phyloP scores from a whole-genome alignment of 2,888 invertebrate species.

The Tuberolachnus salignus region DNA sequence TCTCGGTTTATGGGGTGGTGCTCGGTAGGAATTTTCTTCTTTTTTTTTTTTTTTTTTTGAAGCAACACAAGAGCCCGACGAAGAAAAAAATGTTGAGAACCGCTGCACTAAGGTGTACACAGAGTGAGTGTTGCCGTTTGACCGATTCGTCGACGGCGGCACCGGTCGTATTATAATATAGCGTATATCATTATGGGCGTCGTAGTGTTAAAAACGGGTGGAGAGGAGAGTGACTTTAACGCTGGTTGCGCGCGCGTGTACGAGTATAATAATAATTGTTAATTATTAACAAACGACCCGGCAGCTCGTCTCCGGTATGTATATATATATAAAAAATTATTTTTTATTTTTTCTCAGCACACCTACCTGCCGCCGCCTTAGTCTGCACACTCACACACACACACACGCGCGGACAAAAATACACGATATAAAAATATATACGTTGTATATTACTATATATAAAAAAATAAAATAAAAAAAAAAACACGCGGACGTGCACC shows the following conservation, averaged over 20 bases:
- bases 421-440: background rate
- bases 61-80: no score
- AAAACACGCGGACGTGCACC: background rate
- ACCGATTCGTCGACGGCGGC: constrained; percentile 6
- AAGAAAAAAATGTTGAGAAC: no score
- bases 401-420: background rate
- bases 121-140: background rate
- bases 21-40: no score
- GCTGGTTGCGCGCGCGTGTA: constrained; percentile 11
- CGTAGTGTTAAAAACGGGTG: constrained; percentile 36
- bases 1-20: no score
- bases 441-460: no score
- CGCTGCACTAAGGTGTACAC: no score
- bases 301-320: background rate
- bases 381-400: background rate
- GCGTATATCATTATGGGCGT: constrained; percentile 20
- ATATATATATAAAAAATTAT: no score
- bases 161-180: background rate
- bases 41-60: no score
- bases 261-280: background rate
- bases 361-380: constrained; percentile 18
- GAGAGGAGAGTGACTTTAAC: constrained; percentile 41
- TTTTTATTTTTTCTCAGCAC: background rate
- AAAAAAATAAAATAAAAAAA: no score
- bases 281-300: constrained; percentile 26